Evolutionary conservation across 2,113 vertebrate genomes (phyloP), one percentile per base, ranked within the genome.

Genomic region (Hiodon alosoides): DNA sequence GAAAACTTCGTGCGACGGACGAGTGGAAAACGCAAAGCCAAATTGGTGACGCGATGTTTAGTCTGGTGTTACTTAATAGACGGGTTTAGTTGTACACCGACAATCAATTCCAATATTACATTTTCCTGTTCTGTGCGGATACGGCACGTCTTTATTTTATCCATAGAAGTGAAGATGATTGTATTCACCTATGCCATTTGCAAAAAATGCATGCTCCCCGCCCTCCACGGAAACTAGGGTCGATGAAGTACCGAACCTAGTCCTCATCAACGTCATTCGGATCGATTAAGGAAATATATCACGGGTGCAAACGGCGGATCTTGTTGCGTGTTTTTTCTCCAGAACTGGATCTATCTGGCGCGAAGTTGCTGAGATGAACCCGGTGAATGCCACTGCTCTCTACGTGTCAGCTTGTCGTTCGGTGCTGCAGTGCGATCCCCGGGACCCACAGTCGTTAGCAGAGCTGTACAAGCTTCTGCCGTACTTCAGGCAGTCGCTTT

Each of bases 381-480:
- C 95, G 66, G 93, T 94, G 80, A 96, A 94, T 91, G 94, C 95
- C 79, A 97, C 96, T 88, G 85, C 94, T 87, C 89, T 98, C 86
- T 98, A 96, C 91, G 94, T 98, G 90, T 95, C 96, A 85, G 94
- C 94, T 87, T 96, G 94, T 90, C 95, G 96, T 88, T 93, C 96
- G 85, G 94, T 97, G 88, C 93, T 98, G 91, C 94, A 94, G 92
- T 96, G 96, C 92, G 93, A 96, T 85, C 93, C 94, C 74, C 92
- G 92, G 86, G 91, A 95, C 80, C 94, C 93, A 72, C 91, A 95
- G 85, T 93, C 93, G 78, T 93, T 95, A 73, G 82, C 89, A 13
- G 95, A 96, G 79, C 94, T 98, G 90, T 96, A 93, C 90, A 93
- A 89, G 87, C 92, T 97, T 60, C 87, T 98, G 86, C 94, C 95